Conservation (phyloP, 2,888 invertebrate genomes). For the Capitulum mitella region DNA sequence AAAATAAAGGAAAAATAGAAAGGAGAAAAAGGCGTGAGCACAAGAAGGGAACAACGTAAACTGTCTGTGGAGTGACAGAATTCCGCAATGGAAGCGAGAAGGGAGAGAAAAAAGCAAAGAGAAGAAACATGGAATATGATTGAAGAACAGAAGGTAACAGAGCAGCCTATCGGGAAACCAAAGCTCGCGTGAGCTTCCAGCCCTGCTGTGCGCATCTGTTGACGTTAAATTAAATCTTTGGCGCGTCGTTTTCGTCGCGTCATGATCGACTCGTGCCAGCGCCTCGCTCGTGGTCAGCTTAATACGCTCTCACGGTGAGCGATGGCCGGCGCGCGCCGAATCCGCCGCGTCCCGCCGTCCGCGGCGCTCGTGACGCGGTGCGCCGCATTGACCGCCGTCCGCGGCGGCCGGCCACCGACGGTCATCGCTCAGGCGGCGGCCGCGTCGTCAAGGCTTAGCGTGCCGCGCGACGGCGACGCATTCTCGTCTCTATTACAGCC, state of each 20-base stretch:
- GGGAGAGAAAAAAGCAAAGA: too few species aligned
- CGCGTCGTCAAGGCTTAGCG: background rate
- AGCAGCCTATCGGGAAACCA: too few species aligned
- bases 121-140: too few species aligned
- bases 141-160: too few species aligned
- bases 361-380: background rate
- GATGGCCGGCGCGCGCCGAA: background rate
- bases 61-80: too few species aligned
- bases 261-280: background rate
- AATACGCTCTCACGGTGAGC: background rate
- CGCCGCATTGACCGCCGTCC: background rate
- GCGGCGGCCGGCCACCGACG: background rate
- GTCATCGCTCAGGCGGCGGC: background rate
- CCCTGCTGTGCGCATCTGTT: too few species aligned
- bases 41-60: too few species aligned
- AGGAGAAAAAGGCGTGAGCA: too few species aligned
- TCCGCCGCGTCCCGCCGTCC: background rate
- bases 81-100: too few species aligned
- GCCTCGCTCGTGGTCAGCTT: background rate
- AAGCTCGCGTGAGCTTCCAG: too few species aligned
- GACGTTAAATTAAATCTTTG: too few species aligned
- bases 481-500: slow-evolving; percentile 20
- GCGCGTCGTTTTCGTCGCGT: background rate
- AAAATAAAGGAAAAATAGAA: too few species aligned
- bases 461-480: background rate